Conservation (phyloP, 2,888 invertebrate species). For the Drosophila fulvimacula region DNA sequence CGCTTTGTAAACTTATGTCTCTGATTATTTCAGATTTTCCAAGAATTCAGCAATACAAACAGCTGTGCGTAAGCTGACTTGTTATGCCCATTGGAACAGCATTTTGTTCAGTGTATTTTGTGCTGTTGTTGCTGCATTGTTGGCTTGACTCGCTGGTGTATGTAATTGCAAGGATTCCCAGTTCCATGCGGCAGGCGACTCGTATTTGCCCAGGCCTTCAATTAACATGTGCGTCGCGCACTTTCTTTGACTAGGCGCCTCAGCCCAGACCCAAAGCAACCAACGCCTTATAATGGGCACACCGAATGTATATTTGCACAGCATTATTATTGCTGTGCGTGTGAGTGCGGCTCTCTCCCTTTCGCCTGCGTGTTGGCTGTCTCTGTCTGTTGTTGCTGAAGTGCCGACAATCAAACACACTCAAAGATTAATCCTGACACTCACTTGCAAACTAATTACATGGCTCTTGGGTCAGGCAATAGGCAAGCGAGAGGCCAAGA, state of each 20-base stretch:
- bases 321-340: conserved; percentile 56
- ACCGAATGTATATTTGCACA: conserved; percentile 60
- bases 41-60: neutral
- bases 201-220: conserved; percentile 66
- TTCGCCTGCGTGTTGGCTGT: conserved; percentile 5
- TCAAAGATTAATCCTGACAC: conserved; percentile 80
- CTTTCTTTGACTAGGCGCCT: conserved; percentile 62
- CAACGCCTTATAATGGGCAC: conserved; percentile 49
- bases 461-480: conserved; percentile 72
- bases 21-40: neutral
- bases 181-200: conserved; percentile 1
- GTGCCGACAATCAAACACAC: conserved; percentile 77
- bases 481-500: conserved; percentile 10
- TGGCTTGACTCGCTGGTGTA: conserved; percentile 32
- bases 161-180: conserved; percentile 59
- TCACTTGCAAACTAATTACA: conserved; percentile 81
- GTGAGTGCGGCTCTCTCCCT: conserved; percentile 11
- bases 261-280: neutral
- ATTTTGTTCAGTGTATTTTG: conserved; percentile 38
- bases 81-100: neutral
- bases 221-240: conserved; percentile 73
- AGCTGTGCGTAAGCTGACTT: neutral
- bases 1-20: neutral
- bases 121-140: conserved; percentile 45
- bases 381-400: conserved; percentile 39